Percentiles rank a stretch among this genome's conserved stretches.
phyloP scores from a whole-genome alignment of 2,797 vertebrate species.

The Dicrostonyx torquatus region DNA sequence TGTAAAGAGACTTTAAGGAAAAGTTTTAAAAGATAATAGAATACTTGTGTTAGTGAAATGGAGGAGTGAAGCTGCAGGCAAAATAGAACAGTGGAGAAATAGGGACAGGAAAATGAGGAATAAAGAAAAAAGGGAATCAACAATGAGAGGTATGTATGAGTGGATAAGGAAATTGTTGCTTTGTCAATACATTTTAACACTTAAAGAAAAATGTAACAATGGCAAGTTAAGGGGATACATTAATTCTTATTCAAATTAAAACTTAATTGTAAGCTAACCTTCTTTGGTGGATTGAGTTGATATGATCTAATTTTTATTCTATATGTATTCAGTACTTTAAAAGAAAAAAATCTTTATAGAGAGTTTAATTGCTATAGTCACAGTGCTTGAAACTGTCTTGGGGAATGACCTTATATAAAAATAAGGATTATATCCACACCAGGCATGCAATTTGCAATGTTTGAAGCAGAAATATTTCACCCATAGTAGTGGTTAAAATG shows the following conservation, averaged over 20 bases:
- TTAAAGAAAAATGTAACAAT: neutral
- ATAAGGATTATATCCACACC: conserved; percentile 41
- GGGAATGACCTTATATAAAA: conserved; percentile 48
- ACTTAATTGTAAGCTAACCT: neutral
- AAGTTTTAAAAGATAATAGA: neutral
- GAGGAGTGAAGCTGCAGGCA: neutral
- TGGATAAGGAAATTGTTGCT: neutral
- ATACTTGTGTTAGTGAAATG: neutral
- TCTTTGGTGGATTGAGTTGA: neutral
- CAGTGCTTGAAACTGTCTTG: conserved; percentile 24
- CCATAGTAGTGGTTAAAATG: conserved; percentile 13
- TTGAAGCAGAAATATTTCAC: conserved; percentile 71
- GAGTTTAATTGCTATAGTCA: conserved; percentile 1
- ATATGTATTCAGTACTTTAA: conserved; percentile 40
- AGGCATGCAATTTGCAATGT: conserved; percentile 51
- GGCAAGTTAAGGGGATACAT: neutral
- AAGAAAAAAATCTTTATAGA: conserved; percentile 16
- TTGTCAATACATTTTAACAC: neutral
- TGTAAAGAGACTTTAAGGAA: neutral
- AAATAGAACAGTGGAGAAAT: neutral
- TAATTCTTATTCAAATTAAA: conserved; percentile 23
- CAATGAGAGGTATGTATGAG: neutral
- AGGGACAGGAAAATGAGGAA: neutral
- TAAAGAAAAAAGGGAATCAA: neutral
- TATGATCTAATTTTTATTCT: conserved; percentile 29